A percentile compares a stretch with the other conserved stretches of the same genome.
These are phyloP conservation scores for Kryptolebias marmoratus DNA, from an alignment of 2,113 vertebrate species.

Conservation along the genomic window DNA sequence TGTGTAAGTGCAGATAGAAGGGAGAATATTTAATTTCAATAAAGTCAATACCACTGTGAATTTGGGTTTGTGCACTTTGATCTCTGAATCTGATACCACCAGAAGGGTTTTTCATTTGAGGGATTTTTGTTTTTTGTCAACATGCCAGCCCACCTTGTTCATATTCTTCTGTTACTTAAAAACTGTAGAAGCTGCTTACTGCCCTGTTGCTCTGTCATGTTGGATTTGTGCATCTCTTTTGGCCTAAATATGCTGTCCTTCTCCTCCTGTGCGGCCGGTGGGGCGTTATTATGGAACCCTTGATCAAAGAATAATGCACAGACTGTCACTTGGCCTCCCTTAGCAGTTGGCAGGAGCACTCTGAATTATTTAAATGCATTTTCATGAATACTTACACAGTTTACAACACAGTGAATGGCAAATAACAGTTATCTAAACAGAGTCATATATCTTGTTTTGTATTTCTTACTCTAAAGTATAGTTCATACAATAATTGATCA, in stretches of 20 bases:
- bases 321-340: constrained; percentile 74
- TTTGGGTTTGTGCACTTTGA: constrained; percentile 35
- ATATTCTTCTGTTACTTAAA: constrained; percentile 66
- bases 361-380: constrained; percentile 80
- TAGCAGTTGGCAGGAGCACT: constrained; percentile 75
- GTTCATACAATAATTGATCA: constrained; percentile 3
- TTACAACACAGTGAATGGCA: constrained; percentile 58
- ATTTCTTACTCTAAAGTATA: constrained; percentile 31
- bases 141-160: constrained; percentile 57
- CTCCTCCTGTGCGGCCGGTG: constrained; percentile 60
- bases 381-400: constrained; percentile 70
- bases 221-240: constrained; percentile 69
- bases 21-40: constrained; percentile 51
- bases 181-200: constrained; percentile 70
- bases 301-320: constrained; percentile 81
- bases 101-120: constrained; percentile 76
- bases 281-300: constrained; percentile 70
- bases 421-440: constrained; percentile 67
- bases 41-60: constrained; percentile 50
- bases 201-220: constrained; percentile 70
- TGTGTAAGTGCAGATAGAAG: constrained; percentile 51
- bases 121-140: constrained; percentile 58
- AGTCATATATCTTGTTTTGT: constrained; percentile 53
- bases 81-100: constrained; percentile 58
- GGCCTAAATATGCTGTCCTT: constrained; percentile 60